A percentile compares a stretch with the other conserved stretches of the same genome.
Evolutionary conservation across 2,797 vertebrate species (phyloP).

Genomic region (Tenualosa thibaudeaui): DNA sequence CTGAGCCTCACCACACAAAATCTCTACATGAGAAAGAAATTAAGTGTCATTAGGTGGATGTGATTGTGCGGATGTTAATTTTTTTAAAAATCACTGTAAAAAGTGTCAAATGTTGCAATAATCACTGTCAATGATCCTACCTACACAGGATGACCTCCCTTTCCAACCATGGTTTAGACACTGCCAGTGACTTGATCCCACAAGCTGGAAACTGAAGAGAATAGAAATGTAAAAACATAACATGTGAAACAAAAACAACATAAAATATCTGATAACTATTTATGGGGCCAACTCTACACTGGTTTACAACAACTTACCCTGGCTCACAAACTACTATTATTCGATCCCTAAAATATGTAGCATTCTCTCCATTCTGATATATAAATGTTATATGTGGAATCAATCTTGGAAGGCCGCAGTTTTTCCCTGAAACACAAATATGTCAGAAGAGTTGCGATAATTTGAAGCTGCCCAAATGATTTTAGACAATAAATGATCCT

Average conservation of each 20-base stretch:
- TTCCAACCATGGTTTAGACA: conserved; percentile 14
- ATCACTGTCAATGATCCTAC: not conserved
- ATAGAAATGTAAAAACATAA: too few relatives aligned
- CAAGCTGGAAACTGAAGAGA: conserved; percentile 2
- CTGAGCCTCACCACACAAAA: not conserved
- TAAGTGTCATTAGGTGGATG: not conserved
- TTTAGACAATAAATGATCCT: not conserved
- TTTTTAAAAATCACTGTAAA: not conserved
- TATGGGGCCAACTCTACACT: too few relatives aligned
- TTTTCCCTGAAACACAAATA: not conserved
- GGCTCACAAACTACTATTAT: not conserved
- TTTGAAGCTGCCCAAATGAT: not conserved
- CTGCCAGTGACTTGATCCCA: conserved; percentile 12
- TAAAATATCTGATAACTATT: too few relatives aligned
- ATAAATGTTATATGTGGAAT: not conserved
- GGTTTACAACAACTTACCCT: not conserved
- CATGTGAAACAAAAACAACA: too few relatives aligned
- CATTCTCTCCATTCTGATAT: not conserved
- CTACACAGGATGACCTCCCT: not conserved
- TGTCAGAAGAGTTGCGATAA: not conserved
- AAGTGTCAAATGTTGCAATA: not conserved
- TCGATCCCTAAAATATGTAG: not conserved
- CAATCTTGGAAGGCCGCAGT: not conserved
- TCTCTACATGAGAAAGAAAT: not conserved
- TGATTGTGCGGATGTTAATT: not conserved